These are phyloP conservation scores for Eurystomus glaucurus DNA, from an alignment of 2,797 vertebrate genomes.

Conservation along the genomic window DNA sequence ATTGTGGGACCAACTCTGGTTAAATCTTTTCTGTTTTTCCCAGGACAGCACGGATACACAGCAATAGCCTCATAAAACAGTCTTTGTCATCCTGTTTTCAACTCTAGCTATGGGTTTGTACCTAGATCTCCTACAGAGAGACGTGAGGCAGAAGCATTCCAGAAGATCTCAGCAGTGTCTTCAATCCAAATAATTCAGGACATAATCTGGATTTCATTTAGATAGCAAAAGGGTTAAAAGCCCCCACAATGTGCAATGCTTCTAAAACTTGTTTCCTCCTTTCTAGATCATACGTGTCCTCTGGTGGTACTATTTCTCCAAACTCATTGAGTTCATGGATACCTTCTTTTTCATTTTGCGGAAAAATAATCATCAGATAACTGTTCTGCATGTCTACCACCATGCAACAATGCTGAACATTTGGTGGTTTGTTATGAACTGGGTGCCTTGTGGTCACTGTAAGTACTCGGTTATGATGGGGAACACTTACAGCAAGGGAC, in stretches of 20 bases:
- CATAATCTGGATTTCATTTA: not conserved
- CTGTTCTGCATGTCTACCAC: conserved; percentile 95
- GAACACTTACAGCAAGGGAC: not conserved
- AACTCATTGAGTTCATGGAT: conserved; percentile 98
- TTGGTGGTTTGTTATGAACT: conserved; percentile 99
- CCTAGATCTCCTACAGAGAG: not conserved
- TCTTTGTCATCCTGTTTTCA: not conserved
- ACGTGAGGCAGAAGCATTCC: not conserved
- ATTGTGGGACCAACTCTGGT: not conserved
- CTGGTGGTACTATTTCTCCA: conserved; percentile 99
- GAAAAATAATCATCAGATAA: conserved; percentile 98
- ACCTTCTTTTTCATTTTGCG: conserved; percentile 98
- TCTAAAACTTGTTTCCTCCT: conserved; percentile 15
- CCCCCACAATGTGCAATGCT: not conserved
- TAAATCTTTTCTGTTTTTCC: not conserved
- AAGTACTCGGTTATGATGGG: conserved; percentile 80
- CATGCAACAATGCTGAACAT: conserved; percentile 96
- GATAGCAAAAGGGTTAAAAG: not conserved
- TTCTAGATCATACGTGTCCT: conserved; percentile 91
- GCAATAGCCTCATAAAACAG: not conserved
- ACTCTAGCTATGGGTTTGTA: not conserved
- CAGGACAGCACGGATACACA: not conserved
- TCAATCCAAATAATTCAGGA: not conserved
- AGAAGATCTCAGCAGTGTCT: not conserved
- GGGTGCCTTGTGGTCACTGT: conserved; percentile 98